Percentiles rank a stretch among this genome's conserved stretches.
These are phyloP conservation scores for Eilema caniola DNA, from an alignment of 2,888 invertebrate genomes.

Conservation along the genomic window DNA sequence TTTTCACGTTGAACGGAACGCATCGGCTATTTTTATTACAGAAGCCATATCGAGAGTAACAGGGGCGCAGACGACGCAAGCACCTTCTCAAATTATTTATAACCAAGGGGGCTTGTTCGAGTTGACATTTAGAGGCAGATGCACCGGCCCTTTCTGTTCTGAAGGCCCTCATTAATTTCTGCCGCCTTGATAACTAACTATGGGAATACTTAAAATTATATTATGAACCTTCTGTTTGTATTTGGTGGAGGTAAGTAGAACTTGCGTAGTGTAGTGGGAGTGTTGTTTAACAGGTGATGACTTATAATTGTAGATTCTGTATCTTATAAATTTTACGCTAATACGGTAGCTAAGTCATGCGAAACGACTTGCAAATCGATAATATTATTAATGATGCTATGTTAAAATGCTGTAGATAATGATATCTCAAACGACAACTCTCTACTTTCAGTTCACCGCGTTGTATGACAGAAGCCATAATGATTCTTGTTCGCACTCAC, in stretches of 20 bases:
- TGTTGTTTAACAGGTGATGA: background rate
- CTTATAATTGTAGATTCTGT: background rate
- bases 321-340: background rate
- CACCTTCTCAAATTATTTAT: constrained; percentile 81
- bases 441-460: too few species aligned
- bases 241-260: background rate
- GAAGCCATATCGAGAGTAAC: constrained; percentile 76
- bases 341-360: background rate
- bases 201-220: constrained; percentile 50
- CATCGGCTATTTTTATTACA: constrained; percentile 74
- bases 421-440: too few species aligned
- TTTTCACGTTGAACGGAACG: constrained; percentile 58
- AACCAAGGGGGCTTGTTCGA: constrained; percentile 70
- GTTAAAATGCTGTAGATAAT: too few species aligned
- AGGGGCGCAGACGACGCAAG: constrained; percentile 65
- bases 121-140: constrained; percentile 83
- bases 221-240: constrained; percentile 45
- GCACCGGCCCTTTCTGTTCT: constrained; percentile 60
- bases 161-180: constrained; percentile 75
- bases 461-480: too few species aligned
- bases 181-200: constrained; percentile 67
- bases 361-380: background rate
- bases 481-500: background rate
- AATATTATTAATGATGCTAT: background rate
- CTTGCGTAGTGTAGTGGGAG: background rate